Evolutionary conservation across 2,113 vertebrate species (phyloP), one percentile per base, ranked within the genome.

Genomic region (Paradisaea rubra): DNA sequence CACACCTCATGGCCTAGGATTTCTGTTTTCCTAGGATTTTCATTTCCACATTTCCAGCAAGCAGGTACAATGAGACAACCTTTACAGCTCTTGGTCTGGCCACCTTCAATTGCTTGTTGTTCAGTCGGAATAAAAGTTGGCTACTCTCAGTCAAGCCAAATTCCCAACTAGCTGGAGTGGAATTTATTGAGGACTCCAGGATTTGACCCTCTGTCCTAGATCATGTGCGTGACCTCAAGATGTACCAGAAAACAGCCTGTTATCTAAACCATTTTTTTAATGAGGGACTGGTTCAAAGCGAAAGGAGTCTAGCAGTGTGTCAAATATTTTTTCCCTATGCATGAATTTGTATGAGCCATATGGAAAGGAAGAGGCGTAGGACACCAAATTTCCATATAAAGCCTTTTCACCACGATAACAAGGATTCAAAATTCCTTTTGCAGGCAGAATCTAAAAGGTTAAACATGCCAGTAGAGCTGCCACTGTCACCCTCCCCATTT

Each of bases 391-490:
- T 92, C 74, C 85, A 78, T 77, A 60, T 77, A 88, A 86, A 91
- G 16, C 35, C 52, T 81, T 68, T 78, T 90, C 2, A 3, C 13
- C 4, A 0, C 0, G 2, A 56, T 64, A 95, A 83, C 45, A 45
- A 91, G 76, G n/a, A 91, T 64, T 77, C 30, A 77, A 66, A 86
- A 88, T 60, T 83, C 72, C 41, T 31, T 74, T 91, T 81, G 33
- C 78, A 82, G 42, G 37, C 54, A 95, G 79, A 41, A 72, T 64
- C 59, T 88, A 88, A 94, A 86, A 91, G 93, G 88, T 95, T 95
- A 94, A 95, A 86, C 0, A 0, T 77, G 65, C 18, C 65, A 69
- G 27, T 47, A 31, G 66, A 93, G 57, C 69, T 93, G 64, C 54
- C 69, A 76, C 47, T 84, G 45, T 79, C 73, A 89, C 81, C 50